A percentile compares a stretch with the other conserved stretches of the same genome.
Evolutionary conservation across 2,888 invertebrate genomes (phyloP).

Genomic region (Nomada ruficornis): DNA sequence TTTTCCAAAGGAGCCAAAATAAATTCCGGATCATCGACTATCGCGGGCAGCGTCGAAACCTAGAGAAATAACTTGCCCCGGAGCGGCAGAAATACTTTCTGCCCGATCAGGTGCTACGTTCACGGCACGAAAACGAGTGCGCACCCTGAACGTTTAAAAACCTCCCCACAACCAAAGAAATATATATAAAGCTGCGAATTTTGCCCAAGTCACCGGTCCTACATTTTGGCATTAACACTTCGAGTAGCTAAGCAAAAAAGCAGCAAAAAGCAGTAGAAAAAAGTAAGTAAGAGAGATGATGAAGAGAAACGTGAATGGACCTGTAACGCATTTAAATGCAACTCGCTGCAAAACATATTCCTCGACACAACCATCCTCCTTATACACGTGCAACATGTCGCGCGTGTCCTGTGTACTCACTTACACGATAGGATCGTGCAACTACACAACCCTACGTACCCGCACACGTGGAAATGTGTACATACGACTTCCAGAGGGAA

Average conservation of each 20-base stretch:
- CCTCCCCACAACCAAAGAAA: conserved; percentile 34
- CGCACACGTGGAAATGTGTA: background rate
- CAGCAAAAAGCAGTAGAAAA: background rate
- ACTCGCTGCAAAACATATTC: conserved; percentile 50
- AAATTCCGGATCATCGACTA: conserved; percentile 28
- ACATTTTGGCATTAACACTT: conserved; percentile 71
- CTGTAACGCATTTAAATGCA: conserved; percentile 60
- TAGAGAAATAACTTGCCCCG: conserved; percentile 16
- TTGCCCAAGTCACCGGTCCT: conserved; percentile 59
- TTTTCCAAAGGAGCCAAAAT: background rate
- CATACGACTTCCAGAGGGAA: conserved; percentile 6
- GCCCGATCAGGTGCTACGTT: conserved; percentile 10
- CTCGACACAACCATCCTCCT: conserved; percentile 29
- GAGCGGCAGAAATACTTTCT: conserved; percentile 17
- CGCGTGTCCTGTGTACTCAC: conserved; percentile 17
- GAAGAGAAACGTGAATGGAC: conserved; percentile 8
- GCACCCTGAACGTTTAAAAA: conserved; percentile 31
- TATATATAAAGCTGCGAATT: conserved; percentile 67
- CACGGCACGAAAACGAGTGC: background rate
- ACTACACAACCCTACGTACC: background rate
- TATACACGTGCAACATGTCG: background rate
- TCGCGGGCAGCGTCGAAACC: conserved; percentile 23
- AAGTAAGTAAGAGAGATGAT: background rate
- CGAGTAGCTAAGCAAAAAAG: conserved; percentile 46
- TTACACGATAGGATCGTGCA: conserved; percentile 36